phyloP scores from a whole-genome alignment of 2,888 invertebrate species.

The Unio pictorum region DNA sequence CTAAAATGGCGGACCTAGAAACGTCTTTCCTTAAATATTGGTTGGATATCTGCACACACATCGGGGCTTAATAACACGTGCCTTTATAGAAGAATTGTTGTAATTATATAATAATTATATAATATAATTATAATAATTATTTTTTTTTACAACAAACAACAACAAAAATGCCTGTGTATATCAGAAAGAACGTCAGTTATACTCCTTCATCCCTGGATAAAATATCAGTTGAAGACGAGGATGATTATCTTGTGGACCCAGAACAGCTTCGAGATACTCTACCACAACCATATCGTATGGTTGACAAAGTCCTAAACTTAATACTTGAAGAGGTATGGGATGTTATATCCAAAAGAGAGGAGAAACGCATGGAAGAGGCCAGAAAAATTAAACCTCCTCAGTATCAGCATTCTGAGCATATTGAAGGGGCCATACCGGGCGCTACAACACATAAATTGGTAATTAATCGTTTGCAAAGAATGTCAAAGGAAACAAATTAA shows the following conservation, averaged over 20 bases:
- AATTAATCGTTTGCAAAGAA: background rate
- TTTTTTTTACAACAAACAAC: background rate
- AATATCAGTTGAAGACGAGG: constrained; percentile 56
- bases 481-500: too few relatives aligned
- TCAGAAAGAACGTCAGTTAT: constrained; percentile 58
- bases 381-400: constrained; percentile 57
- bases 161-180: constrained; percentile 60
- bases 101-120: background rate
- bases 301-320: constrained; percentile 61
- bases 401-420: constrained; percentile 48
- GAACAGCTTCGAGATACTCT: constrained; percentile 61
- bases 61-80: too few relatives aligned
- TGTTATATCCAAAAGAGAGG: constrained; percentile 54
- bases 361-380: constrained; percentile 48
- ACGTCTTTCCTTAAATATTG: constrained; percentile 11
- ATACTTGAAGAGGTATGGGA: constrained; percentile 65
- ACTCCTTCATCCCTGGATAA: constrained; percentile 62
- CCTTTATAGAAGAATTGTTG: too few relatives aligned
- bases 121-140: background rate
- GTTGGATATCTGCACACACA: too few relatives aligned
- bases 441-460: constrained; percentile 28
- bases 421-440: constrained; percentile 43
- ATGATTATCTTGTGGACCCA: constrained; percentile 66
- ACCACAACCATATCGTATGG: constrained; percentile 69
- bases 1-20: constrained; percentile 48